Evolutionary conservation across 2,888 invertebrate species (phyloP).

Genomic region (Electrophaes corylata): DNA sequence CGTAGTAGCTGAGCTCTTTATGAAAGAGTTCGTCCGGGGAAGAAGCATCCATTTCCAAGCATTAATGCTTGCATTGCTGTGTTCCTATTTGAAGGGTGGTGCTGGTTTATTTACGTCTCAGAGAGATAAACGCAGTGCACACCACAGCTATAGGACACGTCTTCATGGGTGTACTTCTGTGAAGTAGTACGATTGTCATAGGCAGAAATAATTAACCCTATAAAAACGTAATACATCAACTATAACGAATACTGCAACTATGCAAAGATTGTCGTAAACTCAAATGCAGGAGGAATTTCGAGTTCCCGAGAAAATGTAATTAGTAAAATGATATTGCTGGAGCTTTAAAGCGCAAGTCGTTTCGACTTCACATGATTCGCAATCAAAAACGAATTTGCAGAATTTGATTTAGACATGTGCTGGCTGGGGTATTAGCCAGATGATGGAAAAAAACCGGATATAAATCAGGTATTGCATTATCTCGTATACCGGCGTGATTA

Average conservation of each 20-base stretch:
- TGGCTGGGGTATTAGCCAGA: constrained; percentile 26
- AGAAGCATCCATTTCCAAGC: too few species aligned
- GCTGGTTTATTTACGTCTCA: too few species aligned
- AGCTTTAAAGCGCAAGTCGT: constrained; percentile 15
- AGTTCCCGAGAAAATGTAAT: constrained; percentile 17
- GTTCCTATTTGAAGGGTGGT: too few species aligned
- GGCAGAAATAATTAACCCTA: too few species aligned
- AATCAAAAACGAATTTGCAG: constrained; percentile 38
- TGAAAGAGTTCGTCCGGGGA: too few species aligned
- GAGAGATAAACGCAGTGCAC: too few species aligned
- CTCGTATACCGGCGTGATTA: constrained; percentile 31
- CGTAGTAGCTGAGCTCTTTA: too few species aligned
- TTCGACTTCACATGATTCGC: constrained; percentile 28
- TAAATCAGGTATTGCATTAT: constrained; percentile 31
- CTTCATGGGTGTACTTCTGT: too few species aligned
- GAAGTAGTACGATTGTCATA: too few species aligned
- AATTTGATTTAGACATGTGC: constrained; percentile 32
- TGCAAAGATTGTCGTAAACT: neutral
- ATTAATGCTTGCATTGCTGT: too few species aligned
- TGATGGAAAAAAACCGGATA: constrained; percentile 37
- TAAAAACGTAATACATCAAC: neutral
- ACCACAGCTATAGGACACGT: too few species aligned
- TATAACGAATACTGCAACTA: neutral
- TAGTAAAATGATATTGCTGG: constrained; percentile 9
- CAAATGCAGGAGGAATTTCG: constrained; percentile 7